Base-by-base conservation (phyloP, 2,888 invertebrate genomes). In the Coecobrya sp. region DNA sequence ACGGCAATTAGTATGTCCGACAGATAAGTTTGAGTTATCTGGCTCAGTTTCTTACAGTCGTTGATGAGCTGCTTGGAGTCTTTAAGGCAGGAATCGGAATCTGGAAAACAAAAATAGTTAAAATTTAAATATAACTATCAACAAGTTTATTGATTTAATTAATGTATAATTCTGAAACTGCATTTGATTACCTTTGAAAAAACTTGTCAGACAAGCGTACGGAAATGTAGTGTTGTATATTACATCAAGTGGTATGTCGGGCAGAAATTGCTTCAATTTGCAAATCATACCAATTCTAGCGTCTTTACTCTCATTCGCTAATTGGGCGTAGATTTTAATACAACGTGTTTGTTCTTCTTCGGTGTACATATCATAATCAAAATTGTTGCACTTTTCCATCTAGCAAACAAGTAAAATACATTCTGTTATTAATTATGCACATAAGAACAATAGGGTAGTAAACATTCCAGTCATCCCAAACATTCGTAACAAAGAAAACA, bases 1-100 rank as follows among this genome's bases (percentile, higher is more conserved):
- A 84, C 89, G 11, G 87, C 82, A 0, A 93, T 27, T 5, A 94
- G 62, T 0, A 94, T 84, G 25, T 94, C 94, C 1, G 82, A 70
- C 0, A 84, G 27, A 79, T 79, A 79, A 7, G 91, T 68, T 52
- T 91, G 84, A 7, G 93, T 94, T 0, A 93, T 91, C 13, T 84
- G 55, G 13, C 89, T 76, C 0, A 94, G 45, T 7, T 19, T 76
- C 52, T 90, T 86, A 52, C 94, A 94, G 4, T 91, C 68, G 0
- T 81, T 27, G 22, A 93, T 65, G 0, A 94, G 65, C 55, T 92
- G 79, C 0, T 13, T 13, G 0, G 70, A 36, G 13, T 65, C 22
- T 1, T 59, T 79, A 0, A 65, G n/a, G 36, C 68, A 70, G 0
- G 87, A 5, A 19, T 70, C 42, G 11, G 62, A 13, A 13, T 0